Evolutionary conservation across 2,797 vertebrate species (phyloP), one percentile per base, ranked within the genome.

Genomic region (Galago senegalensis): DNA sequence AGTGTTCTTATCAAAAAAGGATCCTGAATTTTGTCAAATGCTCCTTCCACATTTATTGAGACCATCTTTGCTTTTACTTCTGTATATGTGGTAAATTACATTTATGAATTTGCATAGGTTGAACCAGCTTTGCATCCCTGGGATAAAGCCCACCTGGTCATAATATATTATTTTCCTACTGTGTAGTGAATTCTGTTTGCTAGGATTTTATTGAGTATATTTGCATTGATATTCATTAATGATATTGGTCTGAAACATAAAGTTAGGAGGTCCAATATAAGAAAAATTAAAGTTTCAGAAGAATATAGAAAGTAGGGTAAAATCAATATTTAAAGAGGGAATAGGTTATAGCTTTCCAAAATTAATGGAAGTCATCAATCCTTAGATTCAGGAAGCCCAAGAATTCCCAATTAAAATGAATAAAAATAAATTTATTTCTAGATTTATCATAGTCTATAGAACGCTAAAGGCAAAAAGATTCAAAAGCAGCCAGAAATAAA

Each of bases 381-480:
- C 29, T 75, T 83, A 67, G 63, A 88, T 67, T 94, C 49, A 82
- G 56, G 31, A 87, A 94, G n/a, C 10, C 18, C 21, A 61, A 58
- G 58, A 69, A 83, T 80, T 53, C 11, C 10, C 53, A 84, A 77
- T 21, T 14, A 79, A 89, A 67, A 73, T 69, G 86, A 86, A 76
- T 53, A n/a, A 87, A 73, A 91, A 46, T 37, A 72, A 84, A 88
- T 70, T 93, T 46, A 91, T 63, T 92, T 37, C 46, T 84, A 87
- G 53, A 86, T 11, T 76, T 58, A 84, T 49, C 10, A n/a, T 16
- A 63, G 53, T 83, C 31, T 79, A 80, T 0, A 77, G 75, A 85
- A 69, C 12, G 7, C 16, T 40, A 82, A 85, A 70, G 16, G 70
- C 11, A n/a, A 92, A 91, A 46, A 21, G 53, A 81, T 18, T 65